These are phyloP conservation scores for Drosophila fulvimacula DNA, from an alignment of 2,888 invertebrate genomes.

Conservation along the genomic window DNA sequence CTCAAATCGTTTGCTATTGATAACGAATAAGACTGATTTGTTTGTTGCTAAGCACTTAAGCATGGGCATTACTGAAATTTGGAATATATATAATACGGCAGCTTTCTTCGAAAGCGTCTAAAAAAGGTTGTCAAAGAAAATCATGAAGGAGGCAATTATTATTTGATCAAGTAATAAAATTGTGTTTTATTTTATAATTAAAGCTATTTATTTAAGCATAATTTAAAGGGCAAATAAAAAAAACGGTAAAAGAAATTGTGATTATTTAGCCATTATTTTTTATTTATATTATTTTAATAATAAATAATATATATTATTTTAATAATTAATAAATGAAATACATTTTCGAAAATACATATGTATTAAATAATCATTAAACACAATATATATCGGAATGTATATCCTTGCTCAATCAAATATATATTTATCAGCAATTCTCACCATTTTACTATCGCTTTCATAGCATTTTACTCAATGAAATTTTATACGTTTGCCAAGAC, in stretches of 20 bases:
- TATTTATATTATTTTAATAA: too few species aligned
- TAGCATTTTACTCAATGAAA: constrained; percentile 12
- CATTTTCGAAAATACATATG: too few species aligned
- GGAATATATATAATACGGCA: not conserved
- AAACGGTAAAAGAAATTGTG: too few species aligned
- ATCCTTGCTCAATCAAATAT: not conserved
- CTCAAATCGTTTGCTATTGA: constrained; percentile 16
- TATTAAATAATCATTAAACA: too few species aligned
- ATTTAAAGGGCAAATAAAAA: not conserved
- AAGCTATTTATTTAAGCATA: not conserved
- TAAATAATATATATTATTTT: too few species aligned
- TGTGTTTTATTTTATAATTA: not conserved
- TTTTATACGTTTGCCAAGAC: constrained; percentile 33
- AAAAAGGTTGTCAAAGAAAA: not conserved
- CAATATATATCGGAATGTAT: not conserved
- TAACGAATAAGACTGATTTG: constrained; percentile 16
- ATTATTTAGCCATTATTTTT: too few species aligned
- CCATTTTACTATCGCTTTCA: constrained; percentile 3
- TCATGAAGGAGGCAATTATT: not conserved
- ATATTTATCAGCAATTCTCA: not conserved
- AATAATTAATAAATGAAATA: too few species aligned
- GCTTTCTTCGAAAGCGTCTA: not conserved
- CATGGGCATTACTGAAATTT: not conserved
- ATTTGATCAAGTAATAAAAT: not conserved
- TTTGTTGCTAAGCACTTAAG: constrained; percentile 12